These are phyloP conservation scores for Conchocele bisecta DNA, from an alignment of 2,888 invertebrate species.

Conservation along the genomic window DNA sequence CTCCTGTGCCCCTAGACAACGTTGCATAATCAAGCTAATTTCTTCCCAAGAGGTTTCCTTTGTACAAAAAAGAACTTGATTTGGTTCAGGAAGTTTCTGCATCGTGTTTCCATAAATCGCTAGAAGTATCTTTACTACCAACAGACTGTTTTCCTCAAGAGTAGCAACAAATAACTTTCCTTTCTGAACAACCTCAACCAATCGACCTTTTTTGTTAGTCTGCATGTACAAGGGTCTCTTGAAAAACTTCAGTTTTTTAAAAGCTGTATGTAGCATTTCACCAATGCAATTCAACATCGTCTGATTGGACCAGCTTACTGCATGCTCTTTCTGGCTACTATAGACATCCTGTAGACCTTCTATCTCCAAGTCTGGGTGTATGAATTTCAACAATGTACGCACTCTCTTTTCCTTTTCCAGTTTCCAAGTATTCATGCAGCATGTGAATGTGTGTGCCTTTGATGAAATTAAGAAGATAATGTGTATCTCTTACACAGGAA, in stretches of 20 bases:
- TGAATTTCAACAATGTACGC: slow-evolving; percentile 45
- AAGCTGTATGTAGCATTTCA: slow-evolving; percentile 31
- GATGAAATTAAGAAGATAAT: slow-evolving; percentile 57
- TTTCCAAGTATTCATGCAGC: slow-evolving; percentile 45
- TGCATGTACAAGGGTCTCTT: slow-evolving; percentile 14
- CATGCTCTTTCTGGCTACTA: not conserved
- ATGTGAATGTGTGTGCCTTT: slow-evolving; percentile 54
- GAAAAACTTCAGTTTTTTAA: slow-evolving; percentile 10
- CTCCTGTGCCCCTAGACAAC: slow-evolving; percentile 47
- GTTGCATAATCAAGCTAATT: slow-evolving; percentile 49
- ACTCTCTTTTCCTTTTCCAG: not conserved
- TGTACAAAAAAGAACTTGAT: slow-evolving; percentile 61
- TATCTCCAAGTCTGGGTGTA: slow-evolving; percentile 41
- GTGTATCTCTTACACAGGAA: slow-evolving; percentile 16
- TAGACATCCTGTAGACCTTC: slow-evolving; percentile 9
- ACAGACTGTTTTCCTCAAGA: slow-evolving; percentile 52
- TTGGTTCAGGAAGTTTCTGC: slow-evolving; percentile 56
- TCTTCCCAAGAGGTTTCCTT: slow-evolving; percentile 60
- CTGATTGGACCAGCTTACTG: not conserved
- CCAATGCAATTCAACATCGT: slow-evolving; percentile 34
- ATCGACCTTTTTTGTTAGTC: slow-evolving; percentile 7
- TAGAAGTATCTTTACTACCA: slow-evolving; percentile 57
- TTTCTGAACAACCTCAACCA: slow-evolving; percentile 53
- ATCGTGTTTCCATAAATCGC: slow-evolving; percentile 58
- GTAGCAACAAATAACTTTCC: slow-evolving; percentile 52